phyloP scores from a whole-genome alignment of 2,888 invertebrate genomes.

The Andrena trimmerana region DNA sequence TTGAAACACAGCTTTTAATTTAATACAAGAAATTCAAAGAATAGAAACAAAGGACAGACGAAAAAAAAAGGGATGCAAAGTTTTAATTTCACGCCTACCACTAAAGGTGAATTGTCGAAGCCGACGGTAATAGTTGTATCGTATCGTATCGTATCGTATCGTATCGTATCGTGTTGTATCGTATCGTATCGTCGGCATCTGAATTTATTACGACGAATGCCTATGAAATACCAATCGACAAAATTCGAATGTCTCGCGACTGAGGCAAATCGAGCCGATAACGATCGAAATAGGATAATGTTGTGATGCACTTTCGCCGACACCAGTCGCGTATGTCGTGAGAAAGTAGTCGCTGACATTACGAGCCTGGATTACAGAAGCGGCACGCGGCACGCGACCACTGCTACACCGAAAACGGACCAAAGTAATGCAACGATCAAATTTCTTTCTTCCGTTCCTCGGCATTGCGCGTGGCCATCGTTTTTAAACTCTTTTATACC shows the following conservation, averaged over 20 bases:
- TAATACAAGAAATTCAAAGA: slow-evolving; percentile 29
- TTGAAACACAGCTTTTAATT: slow-evolving; percentile 36
- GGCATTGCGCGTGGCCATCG: background rate
- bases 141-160: slow-evolving; percentile 37
- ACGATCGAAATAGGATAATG: slow-evolving; percentile 35
- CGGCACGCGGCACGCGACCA: slow-evolving; percentile 9
- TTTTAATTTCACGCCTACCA: slow-evolving; percentile 47
- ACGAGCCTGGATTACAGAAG: slow-evolving; percentile 29
- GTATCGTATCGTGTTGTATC: too few relatives aligned
- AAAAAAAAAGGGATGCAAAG: background rate
- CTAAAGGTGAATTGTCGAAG: slow-evolving; percentile 52
- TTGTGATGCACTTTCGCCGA: slow-evolving; percentile 9
- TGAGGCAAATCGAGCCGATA: slow-evolving; percentile 62
- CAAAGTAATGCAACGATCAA: slow-evolving; percentile 18
- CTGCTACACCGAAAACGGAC: slow-evolving; percentile 23
- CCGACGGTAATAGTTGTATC: slow-evolving; percentile 40
- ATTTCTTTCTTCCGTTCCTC: slow-evolving; percentile 9
- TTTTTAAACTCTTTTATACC: slow-evolving; percentile 26
- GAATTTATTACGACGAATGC: slow-evolving; percentile 64
- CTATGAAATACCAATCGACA: slow-evolving; percentile 64
- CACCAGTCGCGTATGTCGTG: slow-evolving; percentile 5
- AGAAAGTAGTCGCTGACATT: slow-evolving; percentile 12
- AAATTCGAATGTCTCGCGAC: slow-evolving; percentile 52
- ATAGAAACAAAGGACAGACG: background rate
- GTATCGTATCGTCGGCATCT: slow-evolving; percentile 26